Evolutionary conservation across 2,888 invertebrate species (phyloP), one percentile per base, ranked within the genome.

Genomic region (Megastigmus dorsalis): DNA sequence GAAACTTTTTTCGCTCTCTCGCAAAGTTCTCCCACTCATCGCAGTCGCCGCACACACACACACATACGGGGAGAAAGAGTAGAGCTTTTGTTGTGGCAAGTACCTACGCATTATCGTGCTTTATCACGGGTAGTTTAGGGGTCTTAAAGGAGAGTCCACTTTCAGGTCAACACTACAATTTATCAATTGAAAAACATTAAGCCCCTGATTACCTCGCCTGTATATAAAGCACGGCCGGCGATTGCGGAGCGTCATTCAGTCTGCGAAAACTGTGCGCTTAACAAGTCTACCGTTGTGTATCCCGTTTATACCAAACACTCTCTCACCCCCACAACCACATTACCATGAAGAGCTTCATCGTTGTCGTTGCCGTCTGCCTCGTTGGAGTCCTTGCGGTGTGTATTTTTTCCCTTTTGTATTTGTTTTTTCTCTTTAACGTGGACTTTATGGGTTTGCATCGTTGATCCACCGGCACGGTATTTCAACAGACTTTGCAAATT

Each of bases 101-200:
- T 9, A 45, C n/a, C n/a, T n/a, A n/a, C 13, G 38, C 18, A 45
- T 60, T 52, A 52, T 52, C 50, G 59, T 18, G 28, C 23, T 67
- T 45, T 74, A 41, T 74, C 48, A 45, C 36, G n/a, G 36, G 54
- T 33, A 28, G 52, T 43, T 28, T 43, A 54, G 30, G 69, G 63
- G 63, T 57, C 26, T 68, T 57, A 62, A 71, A 71, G 68, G 15
- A 38, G 75, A 63, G 66, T 67, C 59, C 67, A 72, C 68, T 68
- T 75, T 68, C 72, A 75, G 75, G 75, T 75, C 75, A 75, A 75
- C 75, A 68, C 75, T 62, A 63, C 57, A 75, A 75, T 75, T 75
- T 75, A 68, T 68, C 75, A 75, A 75, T 75, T 75, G 75, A 72
- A 54, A 66, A 67, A 68, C 63, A 75, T 75, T 54, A 67, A 72